Evolutionary conservation across 1,140 invertebrate genomes (phyloP).

Genomic region (Tetramorium parvispinum): DNA sequence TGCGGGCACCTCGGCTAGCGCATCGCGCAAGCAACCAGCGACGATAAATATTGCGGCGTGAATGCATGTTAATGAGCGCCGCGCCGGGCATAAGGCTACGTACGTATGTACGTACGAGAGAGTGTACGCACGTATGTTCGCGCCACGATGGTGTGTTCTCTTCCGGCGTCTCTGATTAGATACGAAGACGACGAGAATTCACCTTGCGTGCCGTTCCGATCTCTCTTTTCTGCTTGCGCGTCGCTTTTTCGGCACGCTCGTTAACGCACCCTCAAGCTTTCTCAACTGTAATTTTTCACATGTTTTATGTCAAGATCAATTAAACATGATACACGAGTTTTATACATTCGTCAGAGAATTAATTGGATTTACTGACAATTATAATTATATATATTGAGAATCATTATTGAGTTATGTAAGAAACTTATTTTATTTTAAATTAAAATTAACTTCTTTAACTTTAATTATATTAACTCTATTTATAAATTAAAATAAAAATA

Average conservation of each 20-base stretch:
- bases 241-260: conserved; percentile 34
- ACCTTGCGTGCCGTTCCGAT: conserved; percentile 66
- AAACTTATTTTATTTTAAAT: background rate
- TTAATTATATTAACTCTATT: no score
- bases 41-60: conserved; percentile 82
- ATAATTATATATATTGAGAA: background rate
- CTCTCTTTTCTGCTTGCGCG: background rate
- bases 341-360: background rate
- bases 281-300: background rate
- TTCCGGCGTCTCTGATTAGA: conserved; percentile 79
- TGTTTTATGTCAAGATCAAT: background rate
- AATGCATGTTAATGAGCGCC: conserved; percentile 83
- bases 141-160: conserved; percentile 52
- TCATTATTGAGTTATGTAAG: background rate
- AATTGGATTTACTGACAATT: background rate
- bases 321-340: background rate
- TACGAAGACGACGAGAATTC: conserved; percentile 67
- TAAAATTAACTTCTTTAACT: no score
- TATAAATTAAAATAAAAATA: no score
- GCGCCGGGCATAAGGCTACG: conserved; percentile 39
- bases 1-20: conserved; percentile 52
- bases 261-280: conserved; percentile 15
- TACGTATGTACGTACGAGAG: conserved; percentile 30
- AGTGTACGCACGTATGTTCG: conserved; percentile 32
- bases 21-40: conserved; percentile 62